phyloP scores from a whole-genome alignment of 2,797 vertebrate genomes.

The Parauchenoglanis ngamensis region DNA sequence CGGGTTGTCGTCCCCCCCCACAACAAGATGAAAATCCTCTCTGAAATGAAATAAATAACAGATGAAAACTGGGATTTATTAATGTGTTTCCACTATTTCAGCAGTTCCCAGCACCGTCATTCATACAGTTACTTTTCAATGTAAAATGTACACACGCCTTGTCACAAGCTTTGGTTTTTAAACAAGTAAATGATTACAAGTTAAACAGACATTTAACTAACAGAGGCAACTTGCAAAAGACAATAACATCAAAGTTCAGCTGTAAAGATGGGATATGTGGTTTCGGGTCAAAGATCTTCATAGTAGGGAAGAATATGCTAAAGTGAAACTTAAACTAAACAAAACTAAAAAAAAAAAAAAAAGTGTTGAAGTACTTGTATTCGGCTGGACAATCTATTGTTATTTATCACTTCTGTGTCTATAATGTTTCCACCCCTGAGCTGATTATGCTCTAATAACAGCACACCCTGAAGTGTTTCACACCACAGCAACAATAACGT shows the following conservation, averaged over 20 bases:
- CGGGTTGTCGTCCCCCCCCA: not conserved
- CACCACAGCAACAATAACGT: not conserved
- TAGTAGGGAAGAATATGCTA: constrained; percentile 5
- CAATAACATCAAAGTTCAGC: constrained; percentile 43
- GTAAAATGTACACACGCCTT: not conserved
- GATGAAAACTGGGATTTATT: not conserved
- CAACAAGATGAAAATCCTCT: not conserved
- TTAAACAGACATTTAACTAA: constrained; percentile 52
- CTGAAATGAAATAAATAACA: no score
- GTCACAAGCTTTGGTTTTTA: not conserved
- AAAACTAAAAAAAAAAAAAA: not conserved
- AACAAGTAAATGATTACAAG: constrained; percentile 57
- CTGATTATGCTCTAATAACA: not conserved
- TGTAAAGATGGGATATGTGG: constrained; percentile 21
- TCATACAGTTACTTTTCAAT: not conserved
- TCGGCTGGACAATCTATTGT: no score
- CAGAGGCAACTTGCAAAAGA: constrained; percentile 65
- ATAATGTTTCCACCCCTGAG: not conserved
- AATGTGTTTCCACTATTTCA: not conserved
- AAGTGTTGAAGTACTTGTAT: no score
- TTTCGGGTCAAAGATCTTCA: constrained; percentile 57
- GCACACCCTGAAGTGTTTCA: not conserved
- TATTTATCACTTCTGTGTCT: not conserved
- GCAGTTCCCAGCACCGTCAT: not conserved
- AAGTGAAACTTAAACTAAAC: not conserved